Evolutionary conservation across 2,888 invertebrate genomes (phyloP).

Genomic region (Strigamia transsilvanica): DNA sequence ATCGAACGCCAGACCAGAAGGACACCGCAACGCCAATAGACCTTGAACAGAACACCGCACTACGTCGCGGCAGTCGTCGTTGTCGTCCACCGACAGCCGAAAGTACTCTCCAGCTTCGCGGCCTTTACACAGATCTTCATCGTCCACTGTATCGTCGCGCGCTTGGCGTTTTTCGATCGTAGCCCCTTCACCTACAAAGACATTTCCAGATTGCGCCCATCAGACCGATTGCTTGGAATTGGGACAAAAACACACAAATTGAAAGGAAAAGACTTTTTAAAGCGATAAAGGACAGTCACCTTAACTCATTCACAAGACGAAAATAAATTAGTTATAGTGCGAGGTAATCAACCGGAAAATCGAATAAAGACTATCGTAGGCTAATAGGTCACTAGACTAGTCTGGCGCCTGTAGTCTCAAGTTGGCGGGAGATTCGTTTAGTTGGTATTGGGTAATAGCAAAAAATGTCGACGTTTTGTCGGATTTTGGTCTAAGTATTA

Average conservation of each 20-base stretch:
- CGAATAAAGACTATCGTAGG: background rate
- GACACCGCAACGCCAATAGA: constrained; percentile 88
- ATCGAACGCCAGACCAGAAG: constrained; percentile 90
- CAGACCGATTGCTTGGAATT: background rate
- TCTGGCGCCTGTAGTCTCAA: too few species aligned
- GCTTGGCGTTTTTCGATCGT: constrained; percentile 51
- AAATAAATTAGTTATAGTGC: background rate
- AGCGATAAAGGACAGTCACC: background rate
- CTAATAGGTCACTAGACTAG: background rate
- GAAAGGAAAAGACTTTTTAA: too few species aligned
- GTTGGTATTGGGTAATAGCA: background rate
- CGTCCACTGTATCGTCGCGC: constrained; percentile 53
- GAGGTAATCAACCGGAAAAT: constrained; percentile 3
- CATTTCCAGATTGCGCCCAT: too few species aligned
- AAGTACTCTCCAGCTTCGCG: constrained; percentile 92
- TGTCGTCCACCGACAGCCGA: constrained; percentile 80
- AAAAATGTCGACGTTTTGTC: too few species aligned
- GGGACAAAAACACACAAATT: background rate
- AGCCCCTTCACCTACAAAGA: background rate
- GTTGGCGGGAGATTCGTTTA: background rate
- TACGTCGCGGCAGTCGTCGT: constrained; percentile 90
- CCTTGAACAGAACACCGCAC: constrained; percentile 76
- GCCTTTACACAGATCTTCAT: constrained; percentile 84
- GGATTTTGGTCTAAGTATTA: too few species aligned
- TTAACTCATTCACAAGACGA: background rate